Conservation (phyloP, 2,113 vertebrate genomes). For the Aegotheles bennettii region DNA sequence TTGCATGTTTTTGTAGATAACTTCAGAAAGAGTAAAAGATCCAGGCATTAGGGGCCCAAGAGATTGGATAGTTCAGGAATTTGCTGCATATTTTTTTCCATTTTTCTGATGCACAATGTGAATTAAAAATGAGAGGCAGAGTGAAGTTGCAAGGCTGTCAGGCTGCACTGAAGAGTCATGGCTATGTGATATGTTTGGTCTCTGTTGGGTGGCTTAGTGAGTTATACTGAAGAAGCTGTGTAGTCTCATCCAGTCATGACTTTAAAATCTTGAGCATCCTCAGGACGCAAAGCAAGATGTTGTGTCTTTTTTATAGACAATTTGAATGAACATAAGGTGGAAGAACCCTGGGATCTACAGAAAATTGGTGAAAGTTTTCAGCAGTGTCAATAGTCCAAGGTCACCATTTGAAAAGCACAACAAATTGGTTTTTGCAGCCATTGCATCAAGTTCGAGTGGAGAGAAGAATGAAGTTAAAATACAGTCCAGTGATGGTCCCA, state of each 20-base stretch:
- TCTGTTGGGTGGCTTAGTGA: not conserved
- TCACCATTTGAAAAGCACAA: not conserved
- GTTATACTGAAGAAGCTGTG: not conserved
- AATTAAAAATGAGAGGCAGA: not conserved
- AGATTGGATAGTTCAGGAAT: not conserved
- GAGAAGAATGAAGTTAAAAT: not conserved
- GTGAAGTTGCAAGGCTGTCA: not conserved
- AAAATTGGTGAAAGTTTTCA: not conserved
- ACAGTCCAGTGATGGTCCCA: not conserved
- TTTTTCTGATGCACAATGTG: not conserved
- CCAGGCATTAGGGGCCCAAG: not conserved
- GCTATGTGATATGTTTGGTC: not conserved
- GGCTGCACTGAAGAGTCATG: not conserved
- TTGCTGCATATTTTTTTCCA: not conserved
- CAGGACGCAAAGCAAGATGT: not conserved
- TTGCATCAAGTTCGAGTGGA: not conserved
- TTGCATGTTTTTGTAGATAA: not conserved
- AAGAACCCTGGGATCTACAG: not conserved
- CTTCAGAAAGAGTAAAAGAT: not conserved
- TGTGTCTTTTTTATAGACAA: not conserved
- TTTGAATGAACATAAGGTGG: not conserved
- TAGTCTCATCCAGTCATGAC: not conserved
- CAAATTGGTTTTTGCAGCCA: not conserved
- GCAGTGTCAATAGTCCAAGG: not conserved
- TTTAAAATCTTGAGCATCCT: not conserved